Conservation (phyloP, 1,140 invertebrate genomes). For the Bombus superbus region DNA sequence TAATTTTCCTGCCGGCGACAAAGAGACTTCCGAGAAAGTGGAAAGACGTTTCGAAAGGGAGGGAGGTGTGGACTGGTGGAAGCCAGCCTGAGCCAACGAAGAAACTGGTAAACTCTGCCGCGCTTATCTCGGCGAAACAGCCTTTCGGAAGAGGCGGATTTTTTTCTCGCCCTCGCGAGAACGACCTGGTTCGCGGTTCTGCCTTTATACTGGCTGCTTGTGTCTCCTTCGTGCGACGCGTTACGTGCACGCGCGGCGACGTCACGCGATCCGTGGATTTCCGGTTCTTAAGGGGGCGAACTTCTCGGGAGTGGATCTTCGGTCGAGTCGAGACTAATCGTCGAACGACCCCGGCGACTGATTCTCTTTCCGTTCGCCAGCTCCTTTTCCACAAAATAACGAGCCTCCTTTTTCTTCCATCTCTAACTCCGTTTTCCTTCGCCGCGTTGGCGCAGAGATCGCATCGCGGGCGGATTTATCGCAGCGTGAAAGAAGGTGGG, state of each 20-base stretch:
- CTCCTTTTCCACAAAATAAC: no score
- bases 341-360: no score
- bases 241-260: background rate
- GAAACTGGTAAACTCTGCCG: background rate
- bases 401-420: no score
- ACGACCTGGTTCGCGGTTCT: background rate
- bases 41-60: background rate
- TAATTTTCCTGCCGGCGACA: constrained; percentile 46
- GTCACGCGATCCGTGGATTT: constrained; percentile 22
- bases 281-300: background rate
- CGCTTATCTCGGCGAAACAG: constrained; percentile 4
- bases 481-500: background rate
- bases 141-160: background rate
- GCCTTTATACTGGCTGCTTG: no score
- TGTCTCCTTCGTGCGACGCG: background rate
- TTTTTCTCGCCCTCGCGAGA: constrained; percentile 1
- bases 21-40: background rate
- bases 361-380: no score
- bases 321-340: no score
- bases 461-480: background rate
- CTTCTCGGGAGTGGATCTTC: background rate
- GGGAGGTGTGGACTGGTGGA: background rate
- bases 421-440: background rate
- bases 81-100: background rate
- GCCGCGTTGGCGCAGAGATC: background rate